Percentiles rank a stretch among this genome's conserved stretches.
Conservation (phyloP, 2,113 vertebrate genomes). For the Salminus brasiliensis region DNA sequence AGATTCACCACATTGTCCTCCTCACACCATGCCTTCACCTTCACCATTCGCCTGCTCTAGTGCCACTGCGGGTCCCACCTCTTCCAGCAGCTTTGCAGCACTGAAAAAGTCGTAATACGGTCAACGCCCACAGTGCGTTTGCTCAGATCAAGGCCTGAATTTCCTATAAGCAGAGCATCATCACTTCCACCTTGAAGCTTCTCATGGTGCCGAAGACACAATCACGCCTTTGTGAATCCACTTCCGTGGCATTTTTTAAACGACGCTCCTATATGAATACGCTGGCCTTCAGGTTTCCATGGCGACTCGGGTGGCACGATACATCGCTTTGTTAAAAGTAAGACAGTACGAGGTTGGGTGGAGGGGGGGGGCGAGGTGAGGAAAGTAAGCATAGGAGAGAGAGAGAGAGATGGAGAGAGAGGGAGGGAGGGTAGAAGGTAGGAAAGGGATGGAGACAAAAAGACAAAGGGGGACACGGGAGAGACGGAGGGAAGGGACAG, state of each 20-base stretch:
- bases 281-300: slow-evolving; percentile 72
- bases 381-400: background rate
- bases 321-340: slow-evolving; percentile 29
- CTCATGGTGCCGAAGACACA: slow-evolving; percentile 21
- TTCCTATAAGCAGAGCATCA: background rate
- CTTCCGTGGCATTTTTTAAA: slow-evolving; percentile 48
- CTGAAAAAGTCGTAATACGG: too few species aligned
- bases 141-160: background rate
- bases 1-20: too few species aligned
- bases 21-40: too few species aligned
- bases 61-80: too few species aligned
- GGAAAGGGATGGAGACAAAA: background rate
- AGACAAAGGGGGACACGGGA: background rate
- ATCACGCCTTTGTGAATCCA: slow-evolving; percentile 32
- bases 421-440: background rate
- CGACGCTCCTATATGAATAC: slow-evolving; percentile 41
- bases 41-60: too few species aligned
- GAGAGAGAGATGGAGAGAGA: slow-evolving; percentile 1
- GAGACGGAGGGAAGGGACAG: background rate
- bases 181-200: background rate
- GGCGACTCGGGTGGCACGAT: slow-evolving; percentile 59
- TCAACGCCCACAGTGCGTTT: too few species aligned
- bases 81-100: too few species aligned
- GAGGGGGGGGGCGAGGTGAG: background rate
- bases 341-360: background rate